A percentile compares a stretch with the other conserved stretches of the same genome.
These are phyloP conservation scores for Agapornis canus DNA, from an alignment of 2,797 vertebrate genomes.

Conservation along the genomic window DNA sequence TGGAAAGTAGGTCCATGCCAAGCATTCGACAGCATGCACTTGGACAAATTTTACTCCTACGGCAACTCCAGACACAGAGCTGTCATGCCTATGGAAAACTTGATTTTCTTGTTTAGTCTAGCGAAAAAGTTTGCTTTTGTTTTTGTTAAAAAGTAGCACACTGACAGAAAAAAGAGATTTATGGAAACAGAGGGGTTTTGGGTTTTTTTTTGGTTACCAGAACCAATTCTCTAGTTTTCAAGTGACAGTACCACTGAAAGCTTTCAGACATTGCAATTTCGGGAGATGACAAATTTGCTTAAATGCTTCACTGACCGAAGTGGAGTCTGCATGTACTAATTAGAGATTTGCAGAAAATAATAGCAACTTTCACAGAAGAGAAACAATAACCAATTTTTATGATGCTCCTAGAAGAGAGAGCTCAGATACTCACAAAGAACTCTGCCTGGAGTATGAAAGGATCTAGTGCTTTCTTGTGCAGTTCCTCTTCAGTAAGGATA, in stretches of 20 bases:
- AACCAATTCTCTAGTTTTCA: background rate
- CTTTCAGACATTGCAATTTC: background rate
- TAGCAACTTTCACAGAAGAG: background rate
- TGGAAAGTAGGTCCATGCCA: background rate
- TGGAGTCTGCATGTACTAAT: background rate
- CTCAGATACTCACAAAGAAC: slow-evolving; percentile 89
- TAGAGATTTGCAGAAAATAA: background rate
- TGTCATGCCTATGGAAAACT: background rate
- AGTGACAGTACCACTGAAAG: background rate
- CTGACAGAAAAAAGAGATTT: background rate
- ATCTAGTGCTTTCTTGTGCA: slow-evolving; percentile 92
- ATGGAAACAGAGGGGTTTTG: background rate
- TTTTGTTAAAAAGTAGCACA: background rate
- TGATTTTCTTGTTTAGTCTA: background rate
- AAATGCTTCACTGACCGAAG: background rate
- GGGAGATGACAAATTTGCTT: background rate
- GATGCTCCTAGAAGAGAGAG: background rate
- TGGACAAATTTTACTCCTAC: background rate
- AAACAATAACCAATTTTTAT: background rate
- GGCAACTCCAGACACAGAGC: background rate
- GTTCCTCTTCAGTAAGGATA: slow-evolving; percentile 85
- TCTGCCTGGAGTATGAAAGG: slow-evolving; percentile 92
- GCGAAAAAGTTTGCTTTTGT: background rate
- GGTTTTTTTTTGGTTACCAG: background rate
- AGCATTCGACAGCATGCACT: background rate